Base-by-base conservation (phyloP, 2,797 vertebrate species). In the Meriones psammophilus region DNA sequence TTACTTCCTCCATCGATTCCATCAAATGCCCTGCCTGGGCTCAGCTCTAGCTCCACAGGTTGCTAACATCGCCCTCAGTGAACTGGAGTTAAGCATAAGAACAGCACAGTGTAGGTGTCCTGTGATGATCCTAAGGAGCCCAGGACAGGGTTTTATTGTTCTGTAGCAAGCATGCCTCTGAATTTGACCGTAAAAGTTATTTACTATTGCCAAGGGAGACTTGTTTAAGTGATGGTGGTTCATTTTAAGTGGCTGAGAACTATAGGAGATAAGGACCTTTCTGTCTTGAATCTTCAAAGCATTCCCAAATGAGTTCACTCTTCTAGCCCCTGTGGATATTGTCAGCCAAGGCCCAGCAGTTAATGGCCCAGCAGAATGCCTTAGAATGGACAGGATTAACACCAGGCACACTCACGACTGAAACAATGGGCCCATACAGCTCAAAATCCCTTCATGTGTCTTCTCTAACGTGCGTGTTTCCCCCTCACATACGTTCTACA, bases 61-160 rank as follows among this genome's bases (percentile, higher is more conserved):
- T 85, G 94, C 96, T 81, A 95, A 97, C 94, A 91, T 1, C 88
- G 95, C 56, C 71, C 95, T 28, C 10, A 97, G 17, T 0, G 3
- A 94, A 90, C 85, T 85, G 76, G 76, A 18, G 69, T 78, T 26
- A 81, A 42, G 84, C 68, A 14, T 26, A 33, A 88, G 78, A 28
- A 42, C 7, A n/a, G 83, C 78, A 62, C 9, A 17, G 50, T 64
- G 2, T 26, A 0, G 91, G 78, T 88, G 88, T 69, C 79, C 96
- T 24, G 24, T 5, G 78, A 89, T 14, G 60, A 62, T 92, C 73
- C 36, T 92, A 86, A 97, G 69, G 91, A 96, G 60, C 68, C 60
- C 36, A 62, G 74, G 94, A 94, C 78, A 54, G 3, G 8, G 42
- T 85, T 33, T 42, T 73, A 90, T 95, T 94, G 85, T 71, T 95